phyloP scores from a whole-genome alignment of 2,888 invertebrate genomes.

The Nymphalis polychloros region DNA sequence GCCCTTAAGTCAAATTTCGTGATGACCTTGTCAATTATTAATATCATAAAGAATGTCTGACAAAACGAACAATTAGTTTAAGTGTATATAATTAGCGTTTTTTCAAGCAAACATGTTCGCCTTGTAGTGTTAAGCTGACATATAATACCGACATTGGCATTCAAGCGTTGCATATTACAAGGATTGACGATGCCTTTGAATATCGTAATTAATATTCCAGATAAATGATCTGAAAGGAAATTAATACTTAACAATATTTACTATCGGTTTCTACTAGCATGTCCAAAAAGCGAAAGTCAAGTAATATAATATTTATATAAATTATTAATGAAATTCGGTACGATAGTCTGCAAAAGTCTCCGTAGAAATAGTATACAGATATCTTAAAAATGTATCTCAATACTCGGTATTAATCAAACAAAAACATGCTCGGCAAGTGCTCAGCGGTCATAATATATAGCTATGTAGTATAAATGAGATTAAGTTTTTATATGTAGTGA shows the following conservation, averaged over 20 bases:
- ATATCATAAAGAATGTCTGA: constrained; percentile 20
- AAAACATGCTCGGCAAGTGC: too few species aligned
- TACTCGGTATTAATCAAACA: too few species aligned
- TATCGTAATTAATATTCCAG: not conserved
- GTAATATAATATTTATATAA: too few species aligned
- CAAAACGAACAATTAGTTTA: constrained; percentile 24
- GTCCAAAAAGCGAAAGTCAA: not conserved
- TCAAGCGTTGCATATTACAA: constrained; percentile 29
- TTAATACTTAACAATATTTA: not conserved
- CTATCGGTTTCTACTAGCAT: not conserved
- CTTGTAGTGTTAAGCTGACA: constrained; percentile 30
- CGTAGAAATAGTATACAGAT: too few species aligned
- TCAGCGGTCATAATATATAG: too few species aligned
- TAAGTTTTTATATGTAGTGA: too few species aligned
- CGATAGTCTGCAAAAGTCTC: too few species aligned
- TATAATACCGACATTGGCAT: constrained; percentile 28
- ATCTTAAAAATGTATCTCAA: too few species aligned
- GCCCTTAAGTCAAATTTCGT: not conserved
- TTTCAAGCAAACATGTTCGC: constrained; percentile 30
- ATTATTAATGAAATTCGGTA: too few species aligned
- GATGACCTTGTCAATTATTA: not conserved
- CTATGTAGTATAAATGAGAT: too few species aligned
- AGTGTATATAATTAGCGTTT: constrained; percentile 21
- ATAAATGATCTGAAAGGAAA: not conserved
- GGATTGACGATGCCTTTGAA: constrained; percentile 35